These are phyloP conservation scores for Fukomys damarensis DNA, from an alignment of 2,113 vertebrate species.

Conservation along the genomic window DNA sequence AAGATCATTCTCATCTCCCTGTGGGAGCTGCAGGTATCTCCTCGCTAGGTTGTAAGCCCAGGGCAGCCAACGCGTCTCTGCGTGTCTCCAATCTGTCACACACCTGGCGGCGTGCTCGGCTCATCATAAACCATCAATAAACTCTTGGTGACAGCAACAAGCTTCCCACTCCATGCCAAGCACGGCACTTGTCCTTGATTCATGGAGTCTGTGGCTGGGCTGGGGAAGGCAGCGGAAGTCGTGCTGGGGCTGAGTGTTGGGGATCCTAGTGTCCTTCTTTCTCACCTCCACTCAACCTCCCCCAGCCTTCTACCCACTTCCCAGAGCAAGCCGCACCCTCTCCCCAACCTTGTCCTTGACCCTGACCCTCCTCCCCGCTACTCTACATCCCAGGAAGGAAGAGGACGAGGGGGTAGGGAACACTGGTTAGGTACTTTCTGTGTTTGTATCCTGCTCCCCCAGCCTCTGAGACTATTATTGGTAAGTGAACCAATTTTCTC, in stretches of 20 bases:
- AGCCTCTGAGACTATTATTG: slow-evolving; percentile 78
- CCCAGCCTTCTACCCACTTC: background rate
- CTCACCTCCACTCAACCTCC: background rate
- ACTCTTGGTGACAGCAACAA: background rate
- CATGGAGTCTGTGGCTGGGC: background rate
- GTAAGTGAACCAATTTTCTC: slow-evolving; percentile 84
- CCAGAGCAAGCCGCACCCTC: background rate
- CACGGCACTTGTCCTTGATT: background rate
- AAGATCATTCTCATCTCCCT: background rate
- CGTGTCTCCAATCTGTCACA: background rate
- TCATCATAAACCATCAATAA: background rate
- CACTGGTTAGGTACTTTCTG: slow-evolving; percentile 68
- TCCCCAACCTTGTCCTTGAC: background rate
- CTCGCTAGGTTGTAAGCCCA: background rate
- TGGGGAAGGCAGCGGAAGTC: background rate
- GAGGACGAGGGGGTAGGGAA: background rate
- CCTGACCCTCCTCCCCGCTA: background rate
- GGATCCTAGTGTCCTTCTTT: background rate
- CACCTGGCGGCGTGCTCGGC: background rate
- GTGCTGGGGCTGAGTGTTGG: no score
- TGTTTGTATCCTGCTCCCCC: slow-evolving; percentile 53
- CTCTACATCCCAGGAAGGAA: background rate
- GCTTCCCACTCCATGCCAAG: background rate
- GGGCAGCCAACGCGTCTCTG: background rate
- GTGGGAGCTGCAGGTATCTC: background rate